Evolutionary conservation across 2,888 invertebrate species (phyloP).

Genomic region (Synanthedon tipuliformis): DNA sequence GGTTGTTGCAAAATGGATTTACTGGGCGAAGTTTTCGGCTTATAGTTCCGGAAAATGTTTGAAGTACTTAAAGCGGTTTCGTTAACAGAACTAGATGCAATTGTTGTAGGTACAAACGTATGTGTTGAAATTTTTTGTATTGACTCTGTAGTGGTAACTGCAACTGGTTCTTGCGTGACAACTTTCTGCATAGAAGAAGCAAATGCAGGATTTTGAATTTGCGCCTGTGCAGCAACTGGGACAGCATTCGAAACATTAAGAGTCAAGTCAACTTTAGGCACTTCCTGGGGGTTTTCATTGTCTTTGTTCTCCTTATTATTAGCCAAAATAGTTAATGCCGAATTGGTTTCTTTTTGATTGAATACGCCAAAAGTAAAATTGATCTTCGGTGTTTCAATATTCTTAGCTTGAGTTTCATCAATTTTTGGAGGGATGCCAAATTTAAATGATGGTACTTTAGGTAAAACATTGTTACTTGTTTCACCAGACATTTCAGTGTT

Average conservation of each 20-base stretch:
- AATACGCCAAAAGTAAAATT: constrained; percentile 40
- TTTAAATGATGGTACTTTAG: too few species aligned
- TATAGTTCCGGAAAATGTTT: too few species aligned
- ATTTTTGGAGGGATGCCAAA: too few species aligned
- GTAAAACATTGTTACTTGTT: too few species aligned
- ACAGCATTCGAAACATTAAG: neutral
- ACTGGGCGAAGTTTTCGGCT: constrained; percentile 24
- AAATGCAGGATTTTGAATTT: neutral
- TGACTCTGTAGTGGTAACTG: too few species aligned
- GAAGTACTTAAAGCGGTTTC: too few species aligned
- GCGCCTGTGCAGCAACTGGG: neutral
- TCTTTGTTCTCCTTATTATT: constrained; percentile 11
- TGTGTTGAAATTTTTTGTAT: too few species aligned
- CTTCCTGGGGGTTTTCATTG: constrained; percentile 30
- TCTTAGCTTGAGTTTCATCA: constrained; percentile 9
- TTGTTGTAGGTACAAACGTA: neutral
- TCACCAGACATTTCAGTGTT: too few species aligned
- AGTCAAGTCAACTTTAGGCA: constrained; percentile 24
- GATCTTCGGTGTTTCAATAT: constrained; percentile 11
- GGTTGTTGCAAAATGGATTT: neutral
- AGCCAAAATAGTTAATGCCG: constrained; percentile 6
- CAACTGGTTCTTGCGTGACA: rapidly evolving
- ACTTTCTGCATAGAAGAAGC: too few species aligned
- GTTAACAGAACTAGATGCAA: too few species aligned
- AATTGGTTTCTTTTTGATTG: constrained; percentile 10